These are phyloP conservation scores for Leptatherina wallacei DNA, from an alignment of 2,797 vertebrate species.

Conservation along the genomic window DNA sequence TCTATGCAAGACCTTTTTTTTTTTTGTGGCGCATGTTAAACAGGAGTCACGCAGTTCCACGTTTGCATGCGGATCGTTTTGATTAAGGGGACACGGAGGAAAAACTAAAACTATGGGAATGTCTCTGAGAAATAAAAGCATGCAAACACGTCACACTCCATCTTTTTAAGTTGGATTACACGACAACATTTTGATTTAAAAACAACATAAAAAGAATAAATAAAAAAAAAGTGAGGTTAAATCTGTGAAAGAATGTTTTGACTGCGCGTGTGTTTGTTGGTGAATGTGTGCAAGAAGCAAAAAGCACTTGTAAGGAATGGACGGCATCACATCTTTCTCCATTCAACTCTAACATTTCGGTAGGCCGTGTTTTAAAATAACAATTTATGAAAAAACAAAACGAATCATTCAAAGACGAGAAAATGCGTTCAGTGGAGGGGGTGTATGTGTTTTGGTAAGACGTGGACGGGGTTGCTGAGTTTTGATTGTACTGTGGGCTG, in stretches of 20 bases:
- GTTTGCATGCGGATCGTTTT: conserved; percentile 83
- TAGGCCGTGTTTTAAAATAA: conserved; percentile 70
- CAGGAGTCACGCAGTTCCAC: conserved; percentile 80
- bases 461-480: conserved; percentile 43
- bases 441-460: conserved; percentile 73
- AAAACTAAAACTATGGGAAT: background rate
- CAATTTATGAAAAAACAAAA: background rate
- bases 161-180: conserved; percentile 73
- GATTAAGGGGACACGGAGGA: conserved; percentile 63
- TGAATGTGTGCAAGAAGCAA: conserved; percentile 74
- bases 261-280: conserved; percentile 29
- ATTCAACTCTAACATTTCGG: conserved; percentile 71
- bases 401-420: conserved; percentile 31
- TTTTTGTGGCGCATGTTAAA: conserved; percentile 78
- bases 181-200: conserved; percentile 45
- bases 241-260: conserved; percentile 47
- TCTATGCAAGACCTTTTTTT: conserved; percentile 82
- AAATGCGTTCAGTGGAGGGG: conserved; percentile 56
- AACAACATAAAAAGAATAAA: conserved; percentile 39
- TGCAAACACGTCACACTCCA: conserved; percentile 77
- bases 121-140: conserved; percentile 61
- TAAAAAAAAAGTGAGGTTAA: conserved; percentile 48
- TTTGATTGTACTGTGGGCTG: conserved; percentile 84
- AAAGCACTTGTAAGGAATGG: conserved; percentile 82
- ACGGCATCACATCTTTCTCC: conserved; percentile 78